phyloP scores from a whole-genome alignment of 2,113 vertebrate genomes.

The Psettodes erumei region DNA sequence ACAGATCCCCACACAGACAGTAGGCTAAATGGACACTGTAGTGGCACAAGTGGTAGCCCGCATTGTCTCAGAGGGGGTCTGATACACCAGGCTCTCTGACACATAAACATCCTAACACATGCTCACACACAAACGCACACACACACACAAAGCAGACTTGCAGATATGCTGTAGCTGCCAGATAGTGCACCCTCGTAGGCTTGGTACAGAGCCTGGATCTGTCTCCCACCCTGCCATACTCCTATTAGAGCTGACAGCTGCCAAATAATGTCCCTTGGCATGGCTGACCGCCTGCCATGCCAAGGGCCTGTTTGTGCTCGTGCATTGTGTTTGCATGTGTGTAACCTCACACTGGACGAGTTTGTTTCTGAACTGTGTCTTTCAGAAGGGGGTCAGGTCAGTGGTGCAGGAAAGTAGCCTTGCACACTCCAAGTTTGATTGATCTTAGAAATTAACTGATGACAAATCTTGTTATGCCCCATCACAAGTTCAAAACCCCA shows the following conservation, averaged over 20 bases:
- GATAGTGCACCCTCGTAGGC: slow-evolving; percentile 67
- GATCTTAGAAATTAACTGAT: too few relatives aligned
- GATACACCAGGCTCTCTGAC: slow-evolving; percentile 51
- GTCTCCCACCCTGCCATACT: slow-evolving; percentile 69
- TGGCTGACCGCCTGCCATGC: slow-evolving; percentile 61
- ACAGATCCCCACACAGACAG: slow-evolving; percentile 31
- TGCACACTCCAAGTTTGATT: too few relatives aligned
- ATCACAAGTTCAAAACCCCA: too few relatives aligned
- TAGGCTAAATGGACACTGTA: slow-evolving; percentile 52
- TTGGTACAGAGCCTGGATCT: slow-evolving; percentile 72
- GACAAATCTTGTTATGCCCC: too few relatives aligned
- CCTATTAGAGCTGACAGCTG: slow-evolving; percentile 81
- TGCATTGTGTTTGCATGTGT: slow-evolving; percentile 35
- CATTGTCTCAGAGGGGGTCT: slow-evolving; percentile 52
- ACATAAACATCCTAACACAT: slow-evolving; percentile 42
- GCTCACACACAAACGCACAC: background rate
- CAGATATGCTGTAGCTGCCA: slow-evolving; percentile 65
- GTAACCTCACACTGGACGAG: slow-evolving; percentile 16
- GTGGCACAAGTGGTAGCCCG: slow-evolving; percentile 42
- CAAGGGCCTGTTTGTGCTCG: slow-evolving; percentile 65
- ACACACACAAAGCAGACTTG: slow-evolving; percentile 19
- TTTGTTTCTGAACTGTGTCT: background rate
- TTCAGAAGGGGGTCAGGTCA: background rate
- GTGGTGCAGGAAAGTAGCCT: too few relatives aligned
- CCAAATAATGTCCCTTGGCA: slow-evolving; percentile 82